phyloP scores from a whole-genome alignment of 2,888 invertebrate genomes.

The Melinaea menophilus region DNA sequence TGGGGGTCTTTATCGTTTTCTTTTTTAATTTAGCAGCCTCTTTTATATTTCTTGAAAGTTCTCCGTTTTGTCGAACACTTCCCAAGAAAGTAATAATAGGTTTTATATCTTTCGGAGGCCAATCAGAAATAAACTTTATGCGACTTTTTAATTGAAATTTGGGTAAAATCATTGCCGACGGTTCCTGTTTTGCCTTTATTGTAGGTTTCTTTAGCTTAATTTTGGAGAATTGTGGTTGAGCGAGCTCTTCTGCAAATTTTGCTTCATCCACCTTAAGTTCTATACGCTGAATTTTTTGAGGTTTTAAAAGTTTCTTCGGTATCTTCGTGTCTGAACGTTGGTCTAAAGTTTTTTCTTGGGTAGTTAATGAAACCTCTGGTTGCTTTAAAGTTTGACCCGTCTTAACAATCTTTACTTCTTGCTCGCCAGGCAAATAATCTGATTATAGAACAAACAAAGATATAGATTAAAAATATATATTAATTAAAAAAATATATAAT shows the following conservation, averaged over 20 bases:
- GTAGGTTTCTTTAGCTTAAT: conserved; percentile 83
- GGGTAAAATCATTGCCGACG: conserved; percentile 70
- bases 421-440: too few relatives aligned
- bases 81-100: conserved; percentile 75
- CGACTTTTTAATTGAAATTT: conserved; percentile 85
- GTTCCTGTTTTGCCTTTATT: conserved; percentile 69
- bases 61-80: conserved; percentile 79
- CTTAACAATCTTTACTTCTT: conserved; percentile 32
- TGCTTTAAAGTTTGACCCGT: background rate
- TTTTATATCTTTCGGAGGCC: conserved; percentile 78
- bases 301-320: conserved; percentile 48
- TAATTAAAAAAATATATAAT: too few relatives aligned
- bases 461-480: too few relatives aligned
- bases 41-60: conserved; percentile 83
- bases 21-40: conserved; percentile 82
- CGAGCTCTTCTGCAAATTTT: conserved; percentile 79
- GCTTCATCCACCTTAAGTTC: conserved; percentile 79
- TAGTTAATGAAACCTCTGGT: conserved; percentile 37
- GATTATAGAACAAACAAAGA: too few relatives aligned
- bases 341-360: conserved; percentile 35
- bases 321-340: conserved; percentile 29
- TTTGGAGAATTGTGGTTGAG: conserved; percentile 81
- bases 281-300: conserved; percentile 79
- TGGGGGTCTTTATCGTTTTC: conserved; percentile 76
- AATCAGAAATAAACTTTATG: conserved; percentile 79